Percentiles rank a stretch among this genome's conserved stretches.
phyloP scores from a whole-genome alignment of 2,888 invertebrate genomes.

The Linnaemya vulpina region DNA sequence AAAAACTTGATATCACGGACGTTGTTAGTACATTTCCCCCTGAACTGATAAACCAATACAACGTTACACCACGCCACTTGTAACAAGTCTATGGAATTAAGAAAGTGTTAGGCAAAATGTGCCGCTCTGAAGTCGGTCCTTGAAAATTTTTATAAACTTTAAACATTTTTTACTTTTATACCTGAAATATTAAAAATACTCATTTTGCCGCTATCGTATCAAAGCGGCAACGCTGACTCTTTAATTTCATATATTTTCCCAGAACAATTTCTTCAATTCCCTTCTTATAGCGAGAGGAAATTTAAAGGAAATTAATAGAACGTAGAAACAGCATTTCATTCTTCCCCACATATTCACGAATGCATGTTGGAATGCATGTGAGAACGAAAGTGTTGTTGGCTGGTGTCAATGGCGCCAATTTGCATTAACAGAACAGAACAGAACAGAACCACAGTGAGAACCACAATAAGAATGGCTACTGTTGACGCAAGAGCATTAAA shows the following conservation, averaged over 20 bases:
- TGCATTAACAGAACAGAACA: no score
- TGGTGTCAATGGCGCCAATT: neutral
- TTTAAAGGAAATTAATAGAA: neutral
- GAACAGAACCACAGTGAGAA: constrained; percentile 24
- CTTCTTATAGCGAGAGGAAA: constrained; percentile 1
- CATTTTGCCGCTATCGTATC: neutral
- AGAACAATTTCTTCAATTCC: constrained; percentile 2
- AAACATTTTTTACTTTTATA: no score
- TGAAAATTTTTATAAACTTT: no score
- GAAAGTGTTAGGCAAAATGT: no score
- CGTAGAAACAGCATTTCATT: neutral
- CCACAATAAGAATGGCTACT: constrained; percentile 26
- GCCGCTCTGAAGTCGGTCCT: no score
- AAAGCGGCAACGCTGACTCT: neutral
- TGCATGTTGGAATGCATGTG: neutral
- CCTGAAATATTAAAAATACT: no score
- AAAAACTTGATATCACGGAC: no score
- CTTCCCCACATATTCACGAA: neutral
- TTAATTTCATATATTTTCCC: neutral
- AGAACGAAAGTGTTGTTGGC: no score
- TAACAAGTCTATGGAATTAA: no score
- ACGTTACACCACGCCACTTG: no score
- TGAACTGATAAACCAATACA: no score
- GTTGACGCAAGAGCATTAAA: constrained; percentile 61
- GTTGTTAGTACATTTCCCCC: no score